Evolutionary conservation across 2,888 invertebrate genomes (phyloP), one percentile per base, ranked within the genome.

Genomic region (Choristoneura rosaceana): DNA sequence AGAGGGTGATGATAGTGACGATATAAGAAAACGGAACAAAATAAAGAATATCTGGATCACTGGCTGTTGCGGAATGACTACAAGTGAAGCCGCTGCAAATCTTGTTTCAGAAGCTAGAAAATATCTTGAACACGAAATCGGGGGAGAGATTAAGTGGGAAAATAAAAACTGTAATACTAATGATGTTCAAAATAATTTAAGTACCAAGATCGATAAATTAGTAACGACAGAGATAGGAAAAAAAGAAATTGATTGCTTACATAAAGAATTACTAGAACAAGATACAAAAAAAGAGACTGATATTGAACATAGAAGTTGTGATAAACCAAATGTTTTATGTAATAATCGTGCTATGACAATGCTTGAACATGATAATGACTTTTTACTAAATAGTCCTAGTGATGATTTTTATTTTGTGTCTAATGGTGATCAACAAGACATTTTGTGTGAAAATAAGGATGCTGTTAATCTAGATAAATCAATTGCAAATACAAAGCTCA

Each of bases 61-160:
- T 1, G 98, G 98, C 17, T 96, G 95, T 84, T 95, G 96, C 79
- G 98, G 97, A 45, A 87, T 98, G 78, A 97, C 98, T 0, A 96
- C 97, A 69, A 95, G 94, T 70, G 97, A 98, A 89, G 98, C 98
- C 5, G 98, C 99, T 4, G 89, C 95, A 74, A 93, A 97, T 77
- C 93, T 99, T 25, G 96, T 98, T 25, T 84, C 91, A 17, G 98
- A 98, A 89, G 98, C 99, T 38, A 95, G 98, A 82, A 94, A 94
- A 78, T 95, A 95, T 90, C 89, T 96, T 43, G 94, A 96, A 88
- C 94, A 95, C 79, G 97, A 98, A 91, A 95, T 98, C 76, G 97
- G 97, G 5, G 93, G 93, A 25, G 95, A 96, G 78, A 96, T 97
- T 38, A 95, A 96, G 78, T 97, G 97, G 97, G 87, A 93, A 61